phyloP scores from a whole-genome alignment of 2,888 invertebrate genomes.

The Drosophila merina region DNA sequence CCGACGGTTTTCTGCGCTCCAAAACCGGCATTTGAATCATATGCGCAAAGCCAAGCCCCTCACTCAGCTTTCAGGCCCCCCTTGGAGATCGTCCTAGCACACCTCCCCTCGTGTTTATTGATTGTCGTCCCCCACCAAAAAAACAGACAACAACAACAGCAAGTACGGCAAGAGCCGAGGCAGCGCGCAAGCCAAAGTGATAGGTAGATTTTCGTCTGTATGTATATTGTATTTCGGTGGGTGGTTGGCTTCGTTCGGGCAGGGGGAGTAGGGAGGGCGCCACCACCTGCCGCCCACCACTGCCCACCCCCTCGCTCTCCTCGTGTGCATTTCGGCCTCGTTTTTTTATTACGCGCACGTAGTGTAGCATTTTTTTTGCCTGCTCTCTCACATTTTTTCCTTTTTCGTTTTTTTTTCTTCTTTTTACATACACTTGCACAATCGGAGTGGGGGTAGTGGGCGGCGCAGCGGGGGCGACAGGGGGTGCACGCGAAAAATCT shows the following conservation, averaged over 20 bases:
- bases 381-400: slow-evolving; percentile 44
- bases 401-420: slow-evolving; percentile 12
- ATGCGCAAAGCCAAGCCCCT: slow-evolving; percentile 15
- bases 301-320: slow-evolving; percentile 39
- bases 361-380: slow-evolving; percentile 45
- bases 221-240: slow-evolving; percentile 51
- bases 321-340: slow-evolving; percentile 74
- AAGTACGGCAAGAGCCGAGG: slow-evolving; percentile 31
- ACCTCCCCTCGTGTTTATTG: slow-evolving; percentile 64
- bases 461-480: slow-evolving; percentile 11
- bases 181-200: slow-evolving; percentile 52
- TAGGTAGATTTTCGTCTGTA: slow-evolving; percentile 76
- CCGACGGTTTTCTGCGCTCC: slow-evolving; percentile 26
- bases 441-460: slow-evolving; percentile 33
- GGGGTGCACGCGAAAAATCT: slow-evolving; percentile 10
- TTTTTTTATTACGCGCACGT: slow-evolving; percentile 79
- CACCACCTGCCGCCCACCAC: slow-evolving; percentile 29
- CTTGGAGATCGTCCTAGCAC: not conserved
- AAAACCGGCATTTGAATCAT: slow-evolving; percentile 63
- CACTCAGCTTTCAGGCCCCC: not conserved
- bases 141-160: slow-evolving; percentile 52
- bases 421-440: slow-evolving; percentile 78
- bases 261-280: slow-evolving; percentile 39
- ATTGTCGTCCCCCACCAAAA: slow-evolving; percentile 48
- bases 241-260: slow-evolving; percentile 5